phyloP scores from a whole-genome alignment of 2,113 vertebrate species.

The Takifugu bimaculatus region DNA sequence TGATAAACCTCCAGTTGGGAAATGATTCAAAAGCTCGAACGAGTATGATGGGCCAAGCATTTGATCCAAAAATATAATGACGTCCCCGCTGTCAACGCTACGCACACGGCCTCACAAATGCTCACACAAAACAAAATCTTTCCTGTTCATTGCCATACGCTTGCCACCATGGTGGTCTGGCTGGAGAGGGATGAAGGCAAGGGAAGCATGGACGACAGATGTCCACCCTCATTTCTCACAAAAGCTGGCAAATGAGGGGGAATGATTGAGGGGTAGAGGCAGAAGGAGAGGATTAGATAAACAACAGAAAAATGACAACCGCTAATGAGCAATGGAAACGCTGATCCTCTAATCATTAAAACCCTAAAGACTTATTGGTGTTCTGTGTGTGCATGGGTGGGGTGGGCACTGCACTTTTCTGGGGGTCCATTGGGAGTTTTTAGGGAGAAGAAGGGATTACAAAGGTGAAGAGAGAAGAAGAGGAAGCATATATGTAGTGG shows the following conservation, averaged over 20 bases:
- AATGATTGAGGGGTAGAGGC: slow-evolving; percentile 54
- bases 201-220: slow-evolving; percentile 73
- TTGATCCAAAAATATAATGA: slow-evolving; percentile 44
- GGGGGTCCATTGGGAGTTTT: slow-evolving; percentile 67
- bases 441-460: slow-evolving; percentile 66
- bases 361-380: slow-evolving; percentile 63
- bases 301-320: slow-evolving; percentile 52
- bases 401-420: slow-evolving; percentile 51
- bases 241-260: slow-evolving; percentile 53
- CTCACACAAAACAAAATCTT: slow-evolving; percentile 51
- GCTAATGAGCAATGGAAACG: slow-evolving; percentile 68
- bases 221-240: slow-evolving; percentile 69
- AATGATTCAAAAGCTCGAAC: slow-evolving; percentile 4
- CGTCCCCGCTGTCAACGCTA: slow-evolving; percentile 15
- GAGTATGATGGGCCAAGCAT: slow-evolving; percentile 19
- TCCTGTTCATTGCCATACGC: slow-evolving; percentile 51
- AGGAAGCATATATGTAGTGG: neutral
- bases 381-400: slow-evolving; percentile 26
- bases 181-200: slow-evolving; percentile 69
- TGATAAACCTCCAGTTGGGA: too few relatives aligned
- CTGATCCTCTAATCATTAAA: slow-evolving; percentile 64
- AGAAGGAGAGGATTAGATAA: slow-evolving; percentile 66
- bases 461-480: slow-evolving; percentile 30
- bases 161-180: slow-evolving; percentile 69
- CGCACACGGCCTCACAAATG: slow-evolving; percentile 14